Conservation (phyloP, 1,140 invertebrate species). For the Oncopeltus fasciatus region DNA sequence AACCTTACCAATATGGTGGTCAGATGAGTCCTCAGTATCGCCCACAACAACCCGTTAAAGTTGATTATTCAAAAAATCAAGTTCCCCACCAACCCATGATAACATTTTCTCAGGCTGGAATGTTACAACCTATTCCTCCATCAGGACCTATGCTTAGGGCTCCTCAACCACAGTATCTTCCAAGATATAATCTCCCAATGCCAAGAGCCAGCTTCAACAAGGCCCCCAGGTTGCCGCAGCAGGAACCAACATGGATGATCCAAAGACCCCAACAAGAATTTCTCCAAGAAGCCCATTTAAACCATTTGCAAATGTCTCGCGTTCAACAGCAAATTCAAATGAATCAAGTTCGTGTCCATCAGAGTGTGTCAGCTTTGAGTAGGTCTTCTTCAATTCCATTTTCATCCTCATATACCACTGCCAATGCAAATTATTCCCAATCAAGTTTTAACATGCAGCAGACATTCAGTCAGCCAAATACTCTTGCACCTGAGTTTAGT, state of each 20-base stretch:
- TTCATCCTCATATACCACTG: slow-evolving; percentile 28
- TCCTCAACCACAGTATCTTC: slow-evolving; percentile 33
- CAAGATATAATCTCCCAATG: slow-evolving; percentile 15
- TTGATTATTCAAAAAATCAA: slow-evolving; percentile 3
- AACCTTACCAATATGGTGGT: background rate
- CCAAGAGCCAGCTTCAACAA: slow-evolving; percentile 1
- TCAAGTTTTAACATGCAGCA: slow-evolving; percentile 8
- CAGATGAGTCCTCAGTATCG: slow-evolving; percentile 4
- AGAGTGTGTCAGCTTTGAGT: slow-evolving; percentile 18
- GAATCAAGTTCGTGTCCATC: background rate
- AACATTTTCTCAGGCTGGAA: slow-evolving; percentile 1
- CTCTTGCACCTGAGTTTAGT: slow-evolving; percentile 51
- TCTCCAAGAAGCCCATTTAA: slow-evolving; percentile 29
- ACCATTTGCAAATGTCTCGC: slow-evolving; percentile 13
- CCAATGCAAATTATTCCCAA: slow-evolving; percentile 29
- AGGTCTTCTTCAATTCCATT: slow-evolving; percentile 26
- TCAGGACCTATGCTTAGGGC: slow-evolving; percentile 40
- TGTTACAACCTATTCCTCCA: slow-evolving; percentile 27
- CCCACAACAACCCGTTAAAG: background rate
- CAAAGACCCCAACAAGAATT: slow-evolving; percentile 1
- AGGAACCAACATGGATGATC: slow-evolving; percentile 2
- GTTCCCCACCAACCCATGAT: background rate
- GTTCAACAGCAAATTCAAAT: slow-evolving; percentile 15
- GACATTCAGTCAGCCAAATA: slow-evolving; percentile 22
- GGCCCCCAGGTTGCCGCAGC: background rate